Base-by-base conservation (phyloP, 53 echinoderm and acorn worm species). In the Holothuria scabra region DNA sequence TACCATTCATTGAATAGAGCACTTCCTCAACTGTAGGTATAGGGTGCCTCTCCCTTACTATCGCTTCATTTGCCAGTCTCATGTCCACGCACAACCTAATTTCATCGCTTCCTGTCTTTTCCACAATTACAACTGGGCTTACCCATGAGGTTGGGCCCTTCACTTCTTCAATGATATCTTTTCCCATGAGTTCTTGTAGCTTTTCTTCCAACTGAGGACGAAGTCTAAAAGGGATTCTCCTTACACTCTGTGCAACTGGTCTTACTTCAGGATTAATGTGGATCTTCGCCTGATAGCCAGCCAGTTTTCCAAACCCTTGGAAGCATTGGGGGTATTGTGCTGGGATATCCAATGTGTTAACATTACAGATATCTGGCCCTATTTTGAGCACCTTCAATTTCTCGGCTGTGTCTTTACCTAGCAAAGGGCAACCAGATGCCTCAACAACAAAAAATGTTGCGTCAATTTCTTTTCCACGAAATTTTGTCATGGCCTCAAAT, bases 131-230 rank as follows among this genome's bases (percentile, higher is more conserved):
- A 32, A 69, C 23, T 5, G 69, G 89, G 38, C 84, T 83, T 5
- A 82, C 89, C 89, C 84, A 88, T 29, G 76, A 31, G 21, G 84
- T 84, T 23, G 88, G 80, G 23, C 87, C 87, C 14, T 52, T 56
- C 0, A 49, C 79, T 12, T 28, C 63, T n/a, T 76, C 85, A 32
- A 85, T 49, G 3, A 68, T 81, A 55, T 87, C 84, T 37, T 60
- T 33, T 13, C 76, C 65, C 1, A 76, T 38, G 65, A 84, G 35
- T 26, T 84, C 89, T 25, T 84, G 23, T 25, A 89, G 19, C 58
- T 85, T 89, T 19, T 80, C 56, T 34, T 85, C 89, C 21, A 85
- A 76, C 55, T 79, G 60, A 13, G 49, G 48, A 1, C 89, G 24
- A 33, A 89, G 67, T 14, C 75, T 74, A 32, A 84, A 88, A 1